Evolutionary conservation across 2,888 invertebrate species (phyloP).

Genomic region (Phyto melanocephala): DNA sequence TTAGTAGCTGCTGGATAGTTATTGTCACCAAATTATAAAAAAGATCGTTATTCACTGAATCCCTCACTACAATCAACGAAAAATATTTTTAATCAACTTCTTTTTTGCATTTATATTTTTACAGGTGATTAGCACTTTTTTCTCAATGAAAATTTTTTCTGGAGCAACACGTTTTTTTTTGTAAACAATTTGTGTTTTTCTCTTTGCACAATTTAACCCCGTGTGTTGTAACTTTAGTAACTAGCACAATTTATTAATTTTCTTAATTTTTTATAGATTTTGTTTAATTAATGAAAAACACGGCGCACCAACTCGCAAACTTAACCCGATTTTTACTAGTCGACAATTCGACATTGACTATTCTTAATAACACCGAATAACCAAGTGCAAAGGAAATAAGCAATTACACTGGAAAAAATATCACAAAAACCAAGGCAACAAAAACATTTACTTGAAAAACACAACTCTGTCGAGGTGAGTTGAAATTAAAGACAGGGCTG

Average conservation of each 20-base stretch:
- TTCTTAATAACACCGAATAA: slow-evolving; percentile 48
- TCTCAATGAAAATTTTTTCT: neutral
- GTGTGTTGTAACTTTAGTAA: neutral
- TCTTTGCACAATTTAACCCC: neutral
- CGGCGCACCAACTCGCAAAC: neutral
- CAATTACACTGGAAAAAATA: slow-evolving; percentile 29
- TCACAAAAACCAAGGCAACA: no score
- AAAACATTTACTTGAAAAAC: neutral
- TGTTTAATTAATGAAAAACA: slow-evolving; percentile 11
- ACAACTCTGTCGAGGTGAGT: slow-evolving; percentile 29
- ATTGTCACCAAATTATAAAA: slow-evolving; percentile 40
- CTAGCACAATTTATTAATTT: neutral
- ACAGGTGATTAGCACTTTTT: slow-evolving; percentile 52
- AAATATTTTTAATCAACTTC: neutral
- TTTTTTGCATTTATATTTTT: slow-evolving; percentile 13
- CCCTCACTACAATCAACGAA: slow-evolving; percentile 2
- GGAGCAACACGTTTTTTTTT: neutral
- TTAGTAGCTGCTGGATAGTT: slow-evolving; percentile 19
- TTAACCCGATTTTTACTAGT: slow-evolving; percentile 58
- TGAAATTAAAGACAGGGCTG: neutral
- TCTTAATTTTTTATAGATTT: neutral
- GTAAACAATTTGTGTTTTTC: neutral
- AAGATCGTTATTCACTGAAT: neutral
- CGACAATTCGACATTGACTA: slow-evolving; percentile 63
- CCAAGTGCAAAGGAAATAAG: slow-evolving; percentile 32